These are phyloP conservation scores for Eulemur albifrons DNA, from an alignment of 2,797 vertebrate genomes.

Conservation along the genomic window DNA sequence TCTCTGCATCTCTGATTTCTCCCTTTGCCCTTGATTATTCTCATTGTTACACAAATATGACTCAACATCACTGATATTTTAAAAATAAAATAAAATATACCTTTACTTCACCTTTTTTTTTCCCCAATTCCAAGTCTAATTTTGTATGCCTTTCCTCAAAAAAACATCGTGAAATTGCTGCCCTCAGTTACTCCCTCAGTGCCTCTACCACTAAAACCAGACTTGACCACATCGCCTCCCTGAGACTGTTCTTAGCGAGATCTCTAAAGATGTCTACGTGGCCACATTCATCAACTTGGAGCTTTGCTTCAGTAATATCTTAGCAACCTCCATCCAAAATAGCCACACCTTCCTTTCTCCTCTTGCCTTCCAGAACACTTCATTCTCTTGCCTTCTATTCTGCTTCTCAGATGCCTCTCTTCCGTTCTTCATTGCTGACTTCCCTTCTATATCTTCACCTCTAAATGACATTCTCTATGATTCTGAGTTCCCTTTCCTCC, in stretches of 20 bases:
- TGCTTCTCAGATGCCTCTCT: not conserved
- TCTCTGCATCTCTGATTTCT: not conserved
- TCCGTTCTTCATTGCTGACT: not conserved
- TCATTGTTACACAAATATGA: not conserved
- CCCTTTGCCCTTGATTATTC: not conserved
- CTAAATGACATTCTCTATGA: not conserved
- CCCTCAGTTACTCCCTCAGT: no score
- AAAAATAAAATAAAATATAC: not conserved
- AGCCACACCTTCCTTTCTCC: not conserved
- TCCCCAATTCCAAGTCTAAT: not conserved
- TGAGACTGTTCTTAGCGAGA: accelerated
- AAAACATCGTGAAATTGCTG: not conserved
- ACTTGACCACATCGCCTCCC: not conserved
- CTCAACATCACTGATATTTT: not conserved
- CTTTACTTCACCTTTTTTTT: accelerated
- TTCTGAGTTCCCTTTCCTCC: not conserved
- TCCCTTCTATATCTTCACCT: not conserved
- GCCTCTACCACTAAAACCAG: not conserved
- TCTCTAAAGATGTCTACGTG: not conserved
- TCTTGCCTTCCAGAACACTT: not conserved
- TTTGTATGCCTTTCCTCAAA: not conserved
- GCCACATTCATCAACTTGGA: not conserved
- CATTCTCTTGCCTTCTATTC: not conserved
- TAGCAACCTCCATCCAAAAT: not conserved
- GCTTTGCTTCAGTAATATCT: not conserved